Evolutionary conservation across 2,113 vertebrate genomes (phyloP), one percentile per base, ranked within the genome.

Genomic region (Bujurquina vittata): DNA sequence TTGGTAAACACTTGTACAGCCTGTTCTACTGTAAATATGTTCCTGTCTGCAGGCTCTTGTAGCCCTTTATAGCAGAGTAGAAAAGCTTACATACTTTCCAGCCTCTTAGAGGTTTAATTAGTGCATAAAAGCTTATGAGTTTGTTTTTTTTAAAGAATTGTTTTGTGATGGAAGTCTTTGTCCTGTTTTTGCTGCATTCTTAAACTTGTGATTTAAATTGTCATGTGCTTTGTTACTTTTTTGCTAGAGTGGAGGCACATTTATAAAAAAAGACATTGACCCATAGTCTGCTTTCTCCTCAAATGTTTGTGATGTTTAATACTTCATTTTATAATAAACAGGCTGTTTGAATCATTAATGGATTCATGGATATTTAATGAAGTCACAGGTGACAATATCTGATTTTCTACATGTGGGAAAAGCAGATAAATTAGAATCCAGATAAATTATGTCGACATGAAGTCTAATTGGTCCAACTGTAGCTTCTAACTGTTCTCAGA

Each of bases 21-120:
- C 5, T 18, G 7, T 72, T 73, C 20, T 33, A 17, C 0, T 83
- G 84, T 92, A 93, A 87, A 93, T 88, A 89, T 81, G 89, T 82
- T 17, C 5, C 33, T 0, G 6, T 79, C 52, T 31, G 12, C 49
- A 40, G 33, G 22, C 46, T 46, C 63, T 79, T 59, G 23, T 69
- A 52, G 9, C n/a, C 5, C 23, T 0, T 12, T n/a, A 8, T 29
- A 37, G 31, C 3, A 72, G 69, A 43, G 4, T 78, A 76, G 33
- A 67, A 2, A 12, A 26, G 26, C 29, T 58, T 1, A 4, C 2
- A 11, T 73, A 22, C 14, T 37, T 1, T 49, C 9, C 2, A 52
- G n/a, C 2, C 1, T 26, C 2, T 75, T 83, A 58, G 52, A 57
- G 18, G 29, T 80, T 75, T 46, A 7, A 85, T 29, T 33, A 5